A percentile compares a stretch with the other conserved stretches of the same genome.
Conservation (phyloP, 2,113 vertebrate species). For the Otolemur garnettii region DNA sequence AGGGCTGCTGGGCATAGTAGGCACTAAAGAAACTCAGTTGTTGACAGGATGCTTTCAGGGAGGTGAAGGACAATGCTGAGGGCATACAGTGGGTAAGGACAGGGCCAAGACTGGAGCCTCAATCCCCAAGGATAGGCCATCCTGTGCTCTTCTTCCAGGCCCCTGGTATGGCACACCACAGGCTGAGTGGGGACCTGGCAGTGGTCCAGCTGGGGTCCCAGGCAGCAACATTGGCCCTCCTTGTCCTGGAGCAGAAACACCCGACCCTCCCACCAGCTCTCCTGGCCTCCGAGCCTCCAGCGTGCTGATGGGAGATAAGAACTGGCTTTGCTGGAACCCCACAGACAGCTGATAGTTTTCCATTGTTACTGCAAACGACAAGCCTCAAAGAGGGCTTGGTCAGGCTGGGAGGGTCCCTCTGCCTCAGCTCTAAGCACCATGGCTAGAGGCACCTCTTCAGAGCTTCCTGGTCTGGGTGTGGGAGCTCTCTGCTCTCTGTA, state of each 20-base stretch:
- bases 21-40: background rate
- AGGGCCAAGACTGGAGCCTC: rapidly evolving
- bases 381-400: background rate
- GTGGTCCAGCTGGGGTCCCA: background rate
- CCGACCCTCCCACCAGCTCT: rapidly evolving
- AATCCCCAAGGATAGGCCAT: rapidly evolving
- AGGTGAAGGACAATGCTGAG: too few relatives aligned
- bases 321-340: background rate
- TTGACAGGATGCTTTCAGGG: background rate
- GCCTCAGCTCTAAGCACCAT: background rate
- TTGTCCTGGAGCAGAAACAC: background rate
- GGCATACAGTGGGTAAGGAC: rapidly evolving
- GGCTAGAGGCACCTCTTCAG: background rate
- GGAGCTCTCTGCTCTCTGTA: background rate
- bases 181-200: background rate
- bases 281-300: background rate
- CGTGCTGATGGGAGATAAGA: conserved; percentile 33
- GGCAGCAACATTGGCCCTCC: rapidly evolving
- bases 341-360: conserved; percentile 56
- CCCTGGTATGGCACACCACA: rapidly evolving
- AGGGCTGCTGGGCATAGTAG: rapidly evolving
- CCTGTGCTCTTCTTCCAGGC: background rate
- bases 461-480: background rate
- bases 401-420: background rate
- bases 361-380: background rate